Percentiles rank a stretch among this genome's conserved stretches.
phyloP scores from a whole-genome alignment of 2,888 invertebrate genomes.

The Habrosyne pyritoides region DNA sequence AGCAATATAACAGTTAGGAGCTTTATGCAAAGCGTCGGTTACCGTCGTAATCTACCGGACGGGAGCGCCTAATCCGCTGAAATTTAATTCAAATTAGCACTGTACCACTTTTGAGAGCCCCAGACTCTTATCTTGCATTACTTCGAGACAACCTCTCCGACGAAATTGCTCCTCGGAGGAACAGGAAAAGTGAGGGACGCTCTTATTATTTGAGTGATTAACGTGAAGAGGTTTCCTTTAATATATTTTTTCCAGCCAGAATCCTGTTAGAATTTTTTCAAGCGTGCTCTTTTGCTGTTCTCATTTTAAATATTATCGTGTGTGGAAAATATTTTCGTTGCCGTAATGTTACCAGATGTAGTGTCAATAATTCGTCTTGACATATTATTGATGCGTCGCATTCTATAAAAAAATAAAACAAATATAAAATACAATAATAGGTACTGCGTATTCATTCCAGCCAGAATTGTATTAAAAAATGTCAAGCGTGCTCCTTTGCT shows the following conservation, averaged over 20 bases:
- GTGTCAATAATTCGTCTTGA: too few species aligned
- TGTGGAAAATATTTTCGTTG: background rate
- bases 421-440: too few species aligned
- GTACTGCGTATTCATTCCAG: too few species aligned
- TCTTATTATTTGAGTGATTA: slow-evolving; percentile 9
- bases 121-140: slow-evolving; percentile 40
- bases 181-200: background rate
- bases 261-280: slow-evolving; percentile 23
- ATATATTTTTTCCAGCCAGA: background rate
- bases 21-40: slow-evolving; percentile 15
- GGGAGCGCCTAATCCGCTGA: slow-evolving; percentile 44
- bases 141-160: slow-evolving; percentile 32
- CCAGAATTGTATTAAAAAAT: too few species aligned
- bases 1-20: slow-evolving; percentile 5
- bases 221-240: slow-evolving; percentile 4
- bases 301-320: background rate
- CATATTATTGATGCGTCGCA: too few species aligned
- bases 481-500: too few species aligned
- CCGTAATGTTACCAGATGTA: too few species aligned
- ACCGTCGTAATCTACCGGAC: slow-evolving; percentile 38
- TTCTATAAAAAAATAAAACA: too few species aligned
- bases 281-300: background rate
- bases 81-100: slow-evolving; percentile 66
- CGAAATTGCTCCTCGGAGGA: slow-evolving; percentile 9
- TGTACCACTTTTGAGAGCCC: slow-evolving; percentile 38